A percentile compares a stretch with the other conserved stretches of the same genome.
phyloP scores from a whole-genome alignment of 2,113 vertebrate species.

The Phrynocephalus versicolor region DNA sequence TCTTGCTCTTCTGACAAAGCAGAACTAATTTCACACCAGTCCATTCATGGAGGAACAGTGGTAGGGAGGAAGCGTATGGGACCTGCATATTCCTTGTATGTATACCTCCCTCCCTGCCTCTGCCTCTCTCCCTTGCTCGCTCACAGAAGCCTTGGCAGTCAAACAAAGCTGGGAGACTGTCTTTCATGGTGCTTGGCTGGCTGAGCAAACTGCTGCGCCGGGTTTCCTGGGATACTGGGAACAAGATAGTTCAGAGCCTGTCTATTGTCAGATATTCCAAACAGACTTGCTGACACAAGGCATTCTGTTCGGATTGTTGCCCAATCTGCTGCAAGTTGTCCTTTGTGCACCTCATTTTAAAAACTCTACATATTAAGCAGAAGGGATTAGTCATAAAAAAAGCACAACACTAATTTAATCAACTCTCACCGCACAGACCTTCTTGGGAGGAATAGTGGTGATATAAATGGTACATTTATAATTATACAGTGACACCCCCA shows the following conservation, averaged over 20 bases:
- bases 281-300: not conserved
- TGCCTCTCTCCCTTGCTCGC: not conserved
- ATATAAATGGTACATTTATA: too few relatives aligned
- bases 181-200: conserved; percentile 23
- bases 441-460: too few relatives aligned
- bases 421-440: not conserved
- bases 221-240: conserved; percentile 55
- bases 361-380: not conserved
- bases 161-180: conserved; percentile 38
- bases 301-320: conserved; percentile 28
- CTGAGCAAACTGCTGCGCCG: conserved; percentile 39
- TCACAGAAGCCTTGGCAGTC: conserved; percentile 31
- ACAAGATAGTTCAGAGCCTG: not conserved
- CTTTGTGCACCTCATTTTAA: not conserved
- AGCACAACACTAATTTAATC: not conserved
- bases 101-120: too few relatives aligned
- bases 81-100: not conserved
- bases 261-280: not conserved
- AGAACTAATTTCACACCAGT: conserved; percentile 31
- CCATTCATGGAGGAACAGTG: not conserved
- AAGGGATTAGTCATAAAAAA: not conserved
- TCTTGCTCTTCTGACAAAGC: conserved; percentile 16
- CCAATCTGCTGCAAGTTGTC: not conserved
- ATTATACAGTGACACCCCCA: too few relatives aligned
- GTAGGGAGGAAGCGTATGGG: not conserved